Base-by-base conservation (phyloP, 2,113 vertebrate species). In the Lynx canadensis region DNA sequence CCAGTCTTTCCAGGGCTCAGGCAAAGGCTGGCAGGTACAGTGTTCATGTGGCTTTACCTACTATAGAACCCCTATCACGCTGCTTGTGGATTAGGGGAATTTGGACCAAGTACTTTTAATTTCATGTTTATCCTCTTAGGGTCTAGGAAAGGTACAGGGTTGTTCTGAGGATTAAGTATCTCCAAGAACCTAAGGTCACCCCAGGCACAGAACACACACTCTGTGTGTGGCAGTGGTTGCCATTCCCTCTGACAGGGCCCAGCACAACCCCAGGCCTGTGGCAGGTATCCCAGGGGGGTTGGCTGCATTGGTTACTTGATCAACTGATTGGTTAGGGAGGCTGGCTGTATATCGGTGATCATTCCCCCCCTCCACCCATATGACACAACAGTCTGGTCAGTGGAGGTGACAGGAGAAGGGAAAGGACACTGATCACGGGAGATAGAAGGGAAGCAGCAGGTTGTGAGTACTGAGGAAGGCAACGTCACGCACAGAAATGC, bases 261-360 rank as follows among this genome's bases (percentile, higher is more conserved):
- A 73, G 69, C 69, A 25, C 36, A 6, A 25, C 19, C 36, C 23
- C 38, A 36, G 11, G 69, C 69, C 69, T 10, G 5, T 36, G 69
- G 19, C n/a, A 29, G 16, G 31, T 21, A 29, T 52, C 29, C 55
- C 2, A 11, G 69, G 10, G 36, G 7, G 31, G 27, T n/a, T 29
- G 12, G 45, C 66, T 45, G 29, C 33, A 25, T 36, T 14, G 10
- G 66, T 36, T 71, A 9, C 27, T 27, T 50, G 48, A 41, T 29
- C n/a, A 29, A 19, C 8, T 16, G 50, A 60, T 15, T 52, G 78
- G 33, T 41, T 52, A n/a, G 48, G 16, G 38, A 33, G 29, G 60
- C 8, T 18, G 60, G 14, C 14, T 1, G 11, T 60, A 38, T 2
- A 3, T 3, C 5, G 1, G 0, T 74, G 27, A 25, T 45, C 31